Base-by-base conservation (phyloP, 2,797 vertebrate genomes). In the Phoebastria nigripes region DNA sequence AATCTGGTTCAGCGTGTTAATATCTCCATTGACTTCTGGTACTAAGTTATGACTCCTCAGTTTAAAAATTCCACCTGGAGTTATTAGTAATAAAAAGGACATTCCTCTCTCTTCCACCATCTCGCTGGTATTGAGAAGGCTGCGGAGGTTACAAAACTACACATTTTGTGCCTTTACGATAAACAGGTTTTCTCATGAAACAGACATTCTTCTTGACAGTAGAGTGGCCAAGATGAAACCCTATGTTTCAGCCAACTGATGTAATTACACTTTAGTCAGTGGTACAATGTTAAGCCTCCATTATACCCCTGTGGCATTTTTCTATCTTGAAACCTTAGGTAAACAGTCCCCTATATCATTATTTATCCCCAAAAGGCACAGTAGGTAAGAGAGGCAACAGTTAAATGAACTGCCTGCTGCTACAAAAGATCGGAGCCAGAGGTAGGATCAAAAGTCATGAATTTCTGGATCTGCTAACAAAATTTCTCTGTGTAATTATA, bases 1-100 rank as follows among this genome's bases (percentile, higher is more conserved):
- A 93, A 90, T 73, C 54, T 83, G 76, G 37, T 91, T 81, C 76
- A 76, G 52, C 1, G 0, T 41, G 55, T 74, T 92, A 82, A 49
- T 78, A 73, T 78, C 61, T 72, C 65, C 55, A 44, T 4, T 80
- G 89, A 31, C 31, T 83, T 82, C 79, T 72, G 51, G 56, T 20
- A 59, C 78, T 82, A 88, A 94, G 49, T 83, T 94, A 92, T 33
- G 61, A 54, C 41, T 81, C 42, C 18, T 78, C 72, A 25, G 31
- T 78, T 91, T 88, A 55, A 92, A 91, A 96, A 92, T 42, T 93
- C 61, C 69, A 79, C 49, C 51, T 84, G 82, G 70, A 90, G 20
- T 81, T 94, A 73, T 73, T 79, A 76, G 69, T n/a, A 93, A 82
- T 11, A 84, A 55, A 69, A 79, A 83, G 67, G 62, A 90, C 91